These are phyloP conservation scores for Gymnoscopelus braueri DNA, from an alignment of 2,797 vertebrate species.

Conservation along the genomic window DNA sequence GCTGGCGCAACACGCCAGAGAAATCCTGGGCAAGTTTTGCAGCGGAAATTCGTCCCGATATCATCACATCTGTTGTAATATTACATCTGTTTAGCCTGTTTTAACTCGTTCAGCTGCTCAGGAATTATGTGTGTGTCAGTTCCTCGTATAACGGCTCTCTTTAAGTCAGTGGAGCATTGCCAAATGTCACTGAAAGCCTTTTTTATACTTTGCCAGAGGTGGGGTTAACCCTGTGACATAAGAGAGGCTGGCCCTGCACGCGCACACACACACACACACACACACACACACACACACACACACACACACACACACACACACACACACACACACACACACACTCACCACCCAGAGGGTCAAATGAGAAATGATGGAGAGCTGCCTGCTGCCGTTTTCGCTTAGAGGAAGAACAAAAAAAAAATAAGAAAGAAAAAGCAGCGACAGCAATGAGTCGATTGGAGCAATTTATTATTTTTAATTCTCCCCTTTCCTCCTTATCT, in stretches of 20 bases:
- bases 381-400: neutral
- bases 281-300: too few species aligned
- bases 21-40: neutral
- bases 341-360: neutral
- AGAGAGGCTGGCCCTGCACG: neutral
- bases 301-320: too few species aligned
- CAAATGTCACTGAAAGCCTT: neutral
- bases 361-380: constrained; percentile 1
- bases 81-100: neutral
- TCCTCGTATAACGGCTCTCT: neutral
- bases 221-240: neutral
- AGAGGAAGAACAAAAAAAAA: neutral
- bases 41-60: neutral
- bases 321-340: too few species aligned
- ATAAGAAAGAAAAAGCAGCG: too few species aligned
- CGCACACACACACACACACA: too few species aligned
- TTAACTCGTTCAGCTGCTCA: neutral
- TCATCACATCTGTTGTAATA: neutral
- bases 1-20: constrained; percentile 5
- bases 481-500: neutral
- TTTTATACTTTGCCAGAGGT: constrained; percentile 3
- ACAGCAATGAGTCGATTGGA: neutral
- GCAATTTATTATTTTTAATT: constrained; percentile 17
- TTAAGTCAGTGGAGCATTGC: neutral
- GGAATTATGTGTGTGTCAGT: neutral